Base-by-base conservation (phyloP, 2,797 vertebrate species). In the Enteromius trimaculatus region DNA sequence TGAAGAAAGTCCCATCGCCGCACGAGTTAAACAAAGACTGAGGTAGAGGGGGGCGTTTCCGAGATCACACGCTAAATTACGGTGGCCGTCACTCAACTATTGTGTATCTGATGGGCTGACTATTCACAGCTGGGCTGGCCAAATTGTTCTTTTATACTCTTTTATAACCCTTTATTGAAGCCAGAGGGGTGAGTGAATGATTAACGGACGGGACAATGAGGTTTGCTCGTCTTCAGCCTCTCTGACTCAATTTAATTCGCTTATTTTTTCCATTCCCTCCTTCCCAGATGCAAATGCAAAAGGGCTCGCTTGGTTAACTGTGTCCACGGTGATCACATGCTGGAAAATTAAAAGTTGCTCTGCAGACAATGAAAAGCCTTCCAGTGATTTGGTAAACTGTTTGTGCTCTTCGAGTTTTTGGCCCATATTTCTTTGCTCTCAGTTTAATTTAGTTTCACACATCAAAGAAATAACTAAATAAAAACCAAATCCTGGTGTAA, bases 21-120 rank as follows among this genome's bases (percentile, higher is more conserved):
- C 94, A 92, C 90, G 91, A 94, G 95, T 95, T 95, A 96, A 96
- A 99, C 97, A 99, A 98, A 99, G 96, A 95, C 93, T 94, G 95
- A 96, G 93, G 94, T 93, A 93, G 91, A 93, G 92, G 91, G 93
- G 90, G 97, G 97, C 93, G 97, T 96, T 96, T 95, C 95, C 84
- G 88, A 92, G 94, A 97, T 97, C 96, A 97, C 94, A 94, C 92
- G 89, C 95, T 94, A 95, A 96, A 96, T 97, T 96, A 97, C 90
- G 80, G 93, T 90, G 88, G 89, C 93, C 85, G 94, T 93, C 96
- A 93, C 93, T 84, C 92, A 87, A 88, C 95, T 90, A 97, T 98
- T 98, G 97, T 98, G 93, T 92, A 89, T 53, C 80, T 95, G 93
- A 97, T 96, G 95, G 95, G 94, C 92, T 94, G 95, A 92, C 90